These are phyloP conservation scores for Sogatella furcifera DNA, from an alignment of 1,140 invertebrate species.

Conservation along the genomic window DNA sequence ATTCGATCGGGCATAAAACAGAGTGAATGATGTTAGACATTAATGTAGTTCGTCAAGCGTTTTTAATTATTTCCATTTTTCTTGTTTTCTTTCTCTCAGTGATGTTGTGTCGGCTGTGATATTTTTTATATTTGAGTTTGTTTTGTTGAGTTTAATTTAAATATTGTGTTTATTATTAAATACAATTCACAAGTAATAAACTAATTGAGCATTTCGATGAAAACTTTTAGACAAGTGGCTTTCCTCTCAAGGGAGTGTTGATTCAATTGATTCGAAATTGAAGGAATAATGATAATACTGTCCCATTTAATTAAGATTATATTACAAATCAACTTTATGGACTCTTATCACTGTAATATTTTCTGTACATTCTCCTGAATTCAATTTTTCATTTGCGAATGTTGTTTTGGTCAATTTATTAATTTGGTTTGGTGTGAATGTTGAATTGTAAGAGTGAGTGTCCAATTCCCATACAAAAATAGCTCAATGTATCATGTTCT, in stretches of 20 bases:
- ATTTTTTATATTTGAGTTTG: constrained; percentile 5
- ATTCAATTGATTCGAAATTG: too few relatives aligned
- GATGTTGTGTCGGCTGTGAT: constrained; percentile 8
- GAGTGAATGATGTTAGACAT: background rate
- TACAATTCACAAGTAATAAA: background rate
- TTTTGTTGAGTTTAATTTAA: background rate
- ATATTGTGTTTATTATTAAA: background rate
- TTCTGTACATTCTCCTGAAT: constrained; percentile 9
- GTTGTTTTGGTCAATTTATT: background rate
- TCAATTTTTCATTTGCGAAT: background rate
- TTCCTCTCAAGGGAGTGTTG: too few relatives aligned
- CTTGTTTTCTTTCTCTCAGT: constrained; percentile 1
- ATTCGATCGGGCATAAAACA: background rate
- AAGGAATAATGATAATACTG: too few relatives aligned
- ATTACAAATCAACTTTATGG: too few relatives aligned
- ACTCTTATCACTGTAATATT: constrained; percentile 12
- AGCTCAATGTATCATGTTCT: constrained; percentile 15
- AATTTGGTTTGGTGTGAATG: constrained; percentile 10
- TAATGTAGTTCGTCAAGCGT: background rate
- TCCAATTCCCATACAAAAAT: constrained; percentile 4
- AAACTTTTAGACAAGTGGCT: background rate
- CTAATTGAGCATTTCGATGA: background rate
- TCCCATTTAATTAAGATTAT: too few relatives aligned
- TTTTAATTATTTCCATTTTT: background rate
- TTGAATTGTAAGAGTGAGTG: constrained; percentile 3